Percentiles rank a stretch among this genome's conserved stretches.
Conservation (phyloP, 1,140 invertebrate species). For the Trinorchestia longiramus region DNA sequence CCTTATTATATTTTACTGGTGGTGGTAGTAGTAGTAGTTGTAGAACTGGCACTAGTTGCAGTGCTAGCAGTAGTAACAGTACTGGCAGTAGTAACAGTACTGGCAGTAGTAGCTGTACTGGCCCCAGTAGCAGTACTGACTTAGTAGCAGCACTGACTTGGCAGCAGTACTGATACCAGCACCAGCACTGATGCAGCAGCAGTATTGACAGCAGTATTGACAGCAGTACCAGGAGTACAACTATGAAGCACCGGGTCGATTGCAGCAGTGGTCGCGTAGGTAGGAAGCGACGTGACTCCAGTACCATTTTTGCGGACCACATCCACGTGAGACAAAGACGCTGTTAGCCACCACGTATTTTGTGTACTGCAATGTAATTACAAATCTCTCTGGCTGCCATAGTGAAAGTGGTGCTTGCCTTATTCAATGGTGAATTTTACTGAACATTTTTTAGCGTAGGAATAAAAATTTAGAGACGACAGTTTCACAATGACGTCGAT, state of each 20-base stretch:
- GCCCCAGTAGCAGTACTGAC: not conserved
- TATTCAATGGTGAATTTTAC: not conserved
- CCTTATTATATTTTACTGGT: too few relatives aligned
- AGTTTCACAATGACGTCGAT: not conserved
- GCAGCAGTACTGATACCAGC: not conserved
- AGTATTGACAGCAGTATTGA: not conserved
- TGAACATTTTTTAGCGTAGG: not conserved
- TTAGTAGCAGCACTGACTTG: not conserved
- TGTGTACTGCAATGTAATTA: not conserved
- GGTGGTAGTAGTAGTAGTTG: not conserved
- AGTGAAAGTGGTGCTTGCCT: not conserved
- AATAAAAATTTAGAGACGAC: not conserved
- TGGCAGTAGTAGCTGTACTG: not conserved
- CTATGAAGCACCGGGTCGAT: not conserved
- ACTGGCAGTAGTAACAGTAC: not conserved
- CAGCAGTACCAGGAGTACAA: not conserved
- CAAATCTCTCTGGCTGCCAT: not conserved
- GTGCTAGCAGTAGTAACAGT: not conserved
- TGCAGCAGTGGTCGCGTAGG: not conserved
- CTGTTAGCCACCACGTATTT: not conserved
- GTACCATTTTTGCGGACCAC: not conserved
- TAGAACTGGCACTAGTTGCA: not conserved
- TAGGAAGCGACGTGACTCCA: not conserved
- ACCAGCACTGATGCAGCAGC: not conserved
- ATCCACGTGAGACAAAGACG: not conserved